Conservation (phyloP, 1,140 invertebrate genomes). For the Archivesica marissinica region DNA sequence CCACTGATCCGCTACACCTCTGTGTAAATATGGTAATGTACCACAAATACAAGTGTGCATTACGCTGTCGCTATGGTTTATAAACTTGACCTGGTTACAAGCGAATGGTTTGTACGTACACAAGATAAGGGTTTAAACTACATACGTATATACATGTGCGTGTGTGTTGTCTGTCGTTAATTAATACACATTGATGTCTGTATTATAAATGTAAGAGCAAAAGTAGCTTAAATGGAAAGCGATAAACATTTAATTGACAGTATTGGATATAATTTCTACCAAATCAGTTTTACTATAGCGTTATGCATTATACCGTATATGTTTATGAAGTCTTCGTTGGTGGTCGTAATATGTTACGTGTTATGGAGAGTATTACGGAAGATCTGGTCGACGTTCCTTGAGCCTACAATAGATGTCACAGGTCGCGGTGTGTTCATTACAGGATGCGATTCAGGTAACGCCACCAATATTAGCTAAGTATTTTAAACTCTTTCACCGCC, state of each 20-base stretch:
- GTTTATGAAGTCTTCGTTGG: neutral
- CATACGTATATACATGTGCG: too few relatives aligned
- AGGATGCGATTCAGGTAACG: slow-evolving; percentile 42
- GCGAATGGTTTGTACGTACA: too few relatives aligned
- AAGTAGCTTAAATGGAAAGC: neutral
- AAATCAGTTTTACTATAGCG: neutral
- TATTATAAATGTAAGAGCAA: too few relatives aligned
- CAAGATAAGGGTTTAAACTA: too few relatives aligned
- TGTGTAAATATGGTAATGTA: too few relatives aligned
- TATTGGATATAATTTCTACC: slow-evolving; percentile 12
- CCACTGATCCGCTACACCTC: too few relatives aligned
- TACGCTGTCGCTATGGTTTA: too few relatives aligned
- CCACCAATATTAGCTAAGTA: neutral
- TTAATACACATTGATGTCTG: too few relatives aligned
- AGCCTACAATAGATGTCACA: neutral
- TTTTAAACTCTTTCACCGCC: too few relatives aligned
- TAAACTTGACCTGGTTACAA: too few relatives aligned
- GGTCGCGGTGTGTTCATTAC: slow-evolving; percentile 23
- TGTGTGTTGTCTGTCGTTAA: too few relatives aligned
- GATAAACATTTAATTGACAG: neutral
- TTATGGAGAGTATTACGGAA: neutral
- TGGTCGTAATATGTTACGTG: neutral
- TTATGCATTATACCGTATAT: slow-evolving; percentile 17
- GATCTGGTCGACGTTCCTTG: neutral
- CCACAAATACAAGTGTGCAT: too few relatives aligned